phyloP scores from a whole-genome alignment of 2,888 invertebrate species.

The Galeopsomyia nigrocyanea region DNA sequence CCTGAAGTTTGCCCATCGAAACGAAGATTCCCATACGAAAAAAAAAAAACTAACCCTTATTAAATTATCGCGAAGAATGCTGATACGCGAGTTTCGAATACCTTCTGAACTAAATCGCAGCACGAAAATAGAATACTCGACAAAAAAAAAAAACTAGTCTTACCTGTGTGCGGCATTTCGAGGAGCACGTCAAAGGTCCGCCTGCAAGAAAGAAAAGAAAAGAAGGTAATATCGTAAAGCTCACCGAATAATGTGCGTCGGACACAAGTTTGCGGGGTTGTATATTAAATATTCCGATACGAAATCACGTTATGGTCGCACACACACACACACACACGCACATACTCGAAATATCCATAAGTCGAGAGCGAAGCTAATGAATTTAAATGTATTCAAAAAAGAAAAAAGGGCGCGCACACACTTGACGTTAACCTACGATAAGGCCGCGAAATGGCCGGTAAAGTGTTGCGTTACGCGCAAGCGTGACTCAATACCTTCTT shows the following conservation, averaged over 20 bases:
- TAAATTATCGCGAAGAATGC: no score
- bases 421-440: conserved; percentile 65
- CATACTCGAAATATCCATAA: not conserved
- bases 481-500: conserved; percentile 54
- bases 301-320: conserved; percentile 42
- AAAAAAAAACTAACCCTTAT: no score
- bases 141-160: conserved; percentile 46
- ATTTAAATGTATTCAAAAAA: conserved; percentile 68
- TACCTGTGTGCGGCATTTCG: conserved; percentile 64
- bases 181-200: conserved; percentile 46
- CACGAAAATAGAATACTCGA: not conserved
- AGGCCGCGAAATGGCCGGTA: conserved; percentile 58
- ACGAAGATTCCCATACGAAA: no score
- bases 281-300: conserved; percentile 38
- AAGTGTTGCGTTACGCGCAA: conserved; percentile 58
- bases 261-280: not conserved
- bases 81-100: no score
- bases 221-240: no score
- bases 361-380: conserved; percentile 56
- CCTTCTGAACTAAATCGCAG: not conserved
- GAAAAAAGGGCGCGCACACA: conserved; percentile 65
- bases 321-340: conserved; percentile 6
- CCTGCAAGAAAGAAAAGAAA: conserved; percentile 54
- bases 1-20: no score
- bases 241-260: not conserved